Evolutionary conservation across 2,797 vertebrate species (phyloP).

Genomic region (Benthosema pterotum): DNA sequence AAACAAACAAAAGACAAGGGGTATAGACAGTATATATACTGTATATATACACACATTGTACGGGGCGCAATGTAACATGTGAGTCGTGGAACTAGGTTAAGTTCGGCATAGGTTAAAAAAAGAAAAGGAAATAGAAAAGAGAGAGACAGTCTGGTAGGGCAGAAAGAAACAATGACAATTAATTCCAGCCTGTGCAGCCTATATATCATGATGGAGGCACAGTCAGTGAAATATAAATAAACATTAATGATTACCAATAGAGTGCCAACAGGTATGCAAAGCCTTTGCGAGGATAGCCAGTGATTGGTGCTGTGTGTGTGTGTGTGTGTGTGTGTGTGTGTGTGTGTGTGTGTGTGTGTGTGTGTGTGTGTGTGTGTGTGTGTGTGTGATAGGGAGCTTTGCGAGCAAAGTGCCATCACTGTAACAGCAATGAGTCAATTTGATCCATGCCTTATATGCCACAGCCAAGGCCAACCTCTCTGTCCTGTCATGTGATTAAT

Average conservation of each 20-base stretch:
- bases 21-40: too few species aligned
- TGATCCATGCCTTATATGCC: conserved; percentile 17
- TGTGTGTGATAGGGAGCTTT: not conserved
- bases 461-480: conserved; percentile 38
- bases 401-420: not conserved
- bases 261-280: conserved; percentile 38
- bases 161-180: conserved; percentile 24
- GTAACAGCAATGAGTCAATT: conserved; percentile 22
- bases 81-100: not conserved
- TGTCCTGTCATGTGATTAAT: conserved; percentile 52
- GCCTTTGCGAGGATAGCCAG: conserved; percentile 33
- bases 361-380: not conserved
- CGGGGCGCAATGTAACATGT: not conserved
- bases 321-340: not conserved
- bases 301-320: not conserved
- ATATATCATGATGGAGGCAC: conserved; percentile 41
- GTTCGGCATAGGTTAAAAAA: too few species aligned
- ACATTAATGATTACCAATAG: conserved; percentile 14
- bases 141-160: conserved; percentile 11
- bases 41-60: too few species aligned
- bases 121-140: conserved; percentile 5
- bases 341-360: not conserved
- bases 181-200: conserved; percentile 28
- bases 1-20: conserved; percentile 1
- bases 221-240: conserved; percentile 30